A percentile compares a stretch with the other conserved stretches of the same genome.
Conservation (phyloP, 1,140 invertebrate species). For the Heliconius congener region DNA sequence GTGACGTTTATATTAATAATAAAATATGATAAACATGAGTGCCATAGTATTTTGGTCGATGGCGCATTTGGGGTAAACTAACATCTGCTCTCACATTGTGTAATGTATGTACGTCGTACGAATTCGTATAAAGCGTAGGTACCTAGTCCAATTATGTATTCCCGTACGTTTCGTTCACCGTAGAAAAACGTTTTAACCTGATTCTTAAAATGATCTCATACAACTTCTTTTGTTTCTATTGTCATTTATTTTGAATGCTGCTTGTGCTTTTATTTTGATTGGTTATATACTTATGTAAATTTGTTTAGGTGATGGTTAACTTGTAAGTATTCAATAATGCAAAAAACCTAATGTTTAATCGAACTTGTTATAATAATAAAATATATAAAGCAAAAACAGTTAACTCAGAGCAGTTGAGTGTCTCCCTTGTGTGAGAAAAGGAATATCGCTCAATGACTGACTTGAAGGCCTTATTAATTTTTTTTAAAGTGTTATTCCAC, state of each 20-base stretch:
- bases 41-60: conserved; percentile 7
- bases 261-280: neutral
- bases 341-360: too few relatives aligned
- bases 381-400: too few relatives aligned
- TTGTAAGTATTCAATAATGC: too few relatives aligned
- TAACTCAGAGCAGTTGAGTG: too few relatives aligned
- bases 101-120: neutral
- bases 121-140: neutral
- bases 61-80: conserved; percentile 3
- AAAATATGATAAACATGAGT: neutral
- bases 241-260: neutral
- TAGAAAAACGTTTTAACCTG: conserved; percentile 6
- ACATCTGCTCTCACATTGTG: conserved; percentile 4
- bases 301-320: too few relatives aligned
- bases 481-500: too few relatives aligned
- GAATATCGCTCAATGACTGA: too few relatives aligned
- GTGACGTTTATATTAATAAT: too few relatives aligned
- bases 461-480: too few relatives aligned
- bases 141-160: conserved; percentile 5
- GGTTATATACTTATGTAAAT: neutral
- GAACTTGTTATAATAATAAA: too few relatives aligned
- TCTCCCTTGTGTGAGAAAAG: too few relatives aligned
- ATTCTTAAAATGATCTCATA: conserved; percentile 9
- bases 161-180: neutral
- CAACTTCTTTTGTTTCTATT: neutral